These are phyloP conservation scores for Coracias cyanogaster DNA, from an alignment of 2,797 vertebrate species.

Conservation along the genomic window DNA sequence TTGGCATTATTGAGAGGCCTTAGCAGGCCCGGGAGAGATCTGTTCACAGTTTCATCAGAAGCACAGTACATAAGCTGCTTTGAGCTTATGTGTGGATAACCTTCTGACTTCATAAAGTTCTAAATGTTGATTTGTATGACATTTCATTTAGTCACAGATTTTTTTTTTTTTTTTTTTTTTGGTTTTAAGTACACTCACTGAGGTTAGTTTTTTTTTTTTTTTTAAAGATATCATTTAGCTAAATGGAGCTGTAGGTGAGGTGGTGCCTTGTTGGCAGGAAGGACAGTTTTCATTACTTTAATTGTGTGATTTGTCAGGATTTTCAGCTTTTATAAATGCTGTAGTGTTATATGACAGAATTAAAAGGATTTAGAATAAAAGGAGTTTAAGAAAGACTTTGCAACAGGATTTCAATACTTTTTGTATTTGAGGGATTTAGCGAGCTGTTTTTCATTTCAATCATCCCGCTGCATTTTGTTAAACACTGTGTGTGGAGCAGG, in stretches of 20 bases:
- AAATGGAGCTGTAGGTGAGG: slow-evolving; percentile 75
- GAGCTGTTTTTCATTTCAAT: slow-evolving; percentile 80
- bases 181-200: slow-evolving; percentile 56
- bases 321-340: slow-evolving; percentile 85
- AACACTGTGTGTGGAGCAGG: slow-evolving; percentile 80
- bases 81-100: not conserved
- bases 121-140: slow-evolving; percentile 29
- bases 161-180: too few species aligned
- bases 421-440: slow-evolving; percentile 83
- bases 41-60: not conserved
- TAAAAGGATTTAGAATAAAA: slow-evolving; percentile 86
- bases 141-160: slow-evolving; percentile 26
- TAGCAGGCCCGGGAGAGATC: not conserved
- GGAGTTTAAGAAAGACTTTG: slow-evolving; percentile 85
- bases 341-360: slow-evolving; percentile 86
- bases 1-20: not conserved
- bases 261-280: slow-evolving; percentile 75
- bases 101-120: slow-evolving; percentile 27
- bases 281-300: slow-evolving; percentile 87
- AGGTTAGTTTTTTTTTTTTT: not conserved
- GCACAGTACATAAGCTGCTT: slow-evolving; percentile 10
- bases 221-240: slow-evolving; percentile 55
- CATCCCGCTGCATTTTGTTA: slow-evolving; percentile 75
- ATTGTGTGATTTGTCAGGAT: slow-evolving; percentile 88
- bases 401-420: slow-evolving; percentile 85